A percentile compares a stretch with the other conserved stretches of the same genome.
phyloP scores from a whole-genome alignment of 2,888 invertebrate species.

The Callyntrura sp. region DNA sequence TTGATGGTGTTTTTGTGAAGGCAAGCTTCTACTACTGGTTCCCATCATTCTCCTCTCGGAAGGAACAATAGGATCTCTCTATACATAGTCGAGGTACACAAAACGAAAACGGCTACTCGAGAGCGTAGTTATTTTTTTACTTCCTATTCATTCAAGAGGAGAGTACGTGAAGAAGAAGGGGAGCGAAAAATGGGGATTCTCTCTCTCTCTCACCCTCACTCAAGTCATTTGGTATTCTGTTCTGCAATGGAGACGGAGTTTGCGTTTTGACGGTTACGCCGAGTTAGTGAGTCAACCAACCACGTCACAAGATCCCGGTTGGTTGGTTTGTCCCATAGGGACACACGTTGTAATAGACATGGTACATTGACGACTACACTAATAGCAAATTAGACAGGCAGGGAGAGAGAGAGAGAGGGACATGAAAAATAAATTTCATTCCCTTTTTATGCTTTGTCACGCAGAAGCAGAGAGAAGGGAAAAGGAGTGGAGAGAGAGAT shows the following conservation, averaged over 20 bases:
- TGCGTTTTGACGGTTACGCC: conserved; percentile 74
- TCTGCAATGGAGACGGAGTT: not conserved
- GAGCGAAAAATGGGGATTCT: conserved; percentile 23
- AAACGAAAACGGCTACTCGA: too few relatives aligned
- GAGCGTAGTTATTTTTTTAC: too few relatives aligned
- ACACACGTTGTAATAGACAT: conserved; percentile 42
- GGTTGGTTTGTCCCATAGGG: conserved; percentile 60
- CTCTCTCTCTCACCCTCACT: too few relatives aligned
- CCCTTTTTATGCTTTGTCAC: conserved; percentile 68
- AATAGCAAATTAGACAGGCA: conserved; percentile 65
- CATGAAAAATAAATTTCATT: conserved; percentile 57
- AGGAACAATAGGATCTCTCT: conserved; percentile 58
- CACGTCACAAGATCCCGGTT: conserved; percentile 70
- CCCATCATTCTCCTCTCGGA: conserved; percentile 48
- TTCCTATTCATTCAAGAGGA: conserved; percentile 48
- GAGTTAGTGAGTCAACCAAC: conserved; percentile 69
- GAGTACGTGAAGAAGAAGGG: conserved; percentile 31
- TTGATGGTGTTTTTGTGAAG: conserved; percentile 62
- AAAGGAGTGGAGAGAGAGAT: conserved; percentile 35
- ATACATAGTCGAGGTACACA: not conserved
- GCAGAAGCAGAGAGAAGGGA: conserved; percentile 25
- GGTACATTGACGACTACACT: conserved; percentile 5
- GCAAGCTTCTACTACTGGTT: conserved; percentile 51
- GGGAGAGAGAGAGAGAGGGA: not conserved
- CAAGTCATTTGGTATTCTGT: conserved; percentile 40